Evolutionary conservation across 2,888 invertebrate species (phyloP).

Genomic region (Sinodicranocentrus sp.): DNA sequence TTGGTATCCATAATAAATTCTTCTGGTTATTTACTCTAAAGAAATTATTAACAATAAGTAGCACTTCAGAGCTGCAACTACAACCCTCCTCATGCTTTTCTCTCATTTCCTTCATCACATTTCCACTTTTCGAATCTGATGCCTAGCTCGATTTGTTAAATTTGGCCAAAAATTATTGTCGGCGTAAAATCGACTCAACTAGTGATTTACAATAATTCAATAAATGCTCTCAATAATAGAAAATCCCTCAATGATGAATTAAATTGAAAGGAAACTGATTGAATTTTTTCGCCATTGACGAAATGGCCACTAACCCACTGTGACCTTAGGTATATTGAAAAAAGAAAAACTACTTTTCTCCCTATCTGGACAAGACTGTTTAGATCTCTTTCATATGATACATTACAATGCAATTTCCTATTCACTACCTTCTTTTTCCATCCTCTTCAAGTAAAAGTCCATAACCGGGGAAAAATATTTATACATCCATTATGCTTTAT

Average conservation of each 20-base stretch:
- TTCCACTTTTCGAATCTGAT: too few species aligned
- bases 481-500: conserved; percentile 25
- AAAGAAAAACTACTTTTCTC: not conserved
- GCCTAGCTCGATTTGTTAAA: too few species aligned
- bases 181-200: too few species aligned
- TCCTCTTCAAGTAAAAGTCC: not conserved
- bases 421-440: not conserved
- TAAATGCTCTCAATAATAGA: too few species aligned
- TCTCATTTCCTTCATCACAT: too few species aligned
- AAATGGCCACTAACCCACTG: not conserved
- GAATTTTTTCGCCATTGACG: conserved; percentile 6
- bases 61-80: too few species aligned
- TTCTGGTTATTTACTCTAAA: too few species aligned
- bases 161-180: too few species aligned
- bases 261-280: conserved; percentile 38
- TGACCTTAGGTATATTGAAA: conserved; percentile 14
- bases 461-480: conserved; percentile 10
- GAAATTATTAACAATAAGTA: too few species aligned
- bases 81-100: too few species aligned
- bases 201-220: too few species aligned
- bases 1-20: not conserved
- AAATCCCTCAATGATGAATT: conserved; percentile 28
- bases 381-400: conserved; percentile 37
- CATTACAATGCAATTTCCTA: conserved; percentile 56
- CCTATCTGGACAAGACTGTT: not conserved